A percentile compares a stretch with the other conserved stretches of the same genome.
Conservation (phyloP, 2,113 vertebrate species). For the Nerophis lumbriciformis region DNA sequence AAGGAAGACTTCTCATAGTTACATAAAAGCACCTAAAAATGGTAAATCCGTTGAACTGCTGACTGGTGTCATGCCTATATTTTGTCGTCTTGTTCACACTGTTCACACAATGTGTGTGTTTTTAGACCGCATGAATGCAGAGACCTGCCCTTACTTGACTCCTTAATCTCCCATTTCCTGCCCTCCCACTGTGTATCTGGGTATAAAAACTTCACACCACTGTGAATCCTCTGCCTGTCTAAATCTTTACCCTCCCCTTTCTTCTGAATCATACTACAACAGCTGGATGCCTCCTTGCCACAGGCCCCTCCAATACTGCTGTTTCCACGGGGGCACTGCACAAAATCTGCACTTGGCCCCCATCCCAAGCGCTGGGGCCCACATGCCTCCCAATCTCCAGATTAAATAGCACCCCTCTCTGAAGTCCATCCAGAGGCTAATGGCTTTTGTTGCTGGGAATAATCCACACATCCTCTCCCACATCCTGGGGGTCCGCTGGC, state of each 20-base stretch:
- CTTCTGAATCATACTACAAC: slow-evolving; percentile 48
- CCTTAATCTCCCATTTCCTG: slow-evolving; percentile 71
- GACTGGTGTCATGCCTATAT: slow-evolving; percentile 5
- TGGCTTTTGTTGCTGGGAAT: slow-evolving; percentile 80
- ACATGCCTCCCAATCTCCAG: slow-evolving; percentile 75
- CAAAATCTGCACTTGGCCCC: slow-evolving; percentile 64
- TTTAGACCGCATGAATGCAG: slow-evolving; percentile 33
- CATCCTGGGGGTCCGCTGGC: slow-evolving; percentile 70
- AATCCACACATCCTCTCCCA: slow-evolving; percentile 80
- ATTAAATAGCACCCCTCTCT: slow-evolving; percentile 76
- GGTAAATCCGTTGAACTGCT: slow-evolving; percentile 23
- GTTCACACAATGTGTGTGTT: slow-evolving; percentile 5
- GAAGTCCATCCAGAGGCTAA: slow-evolving; percentile 78
- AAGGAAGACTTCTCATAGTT: slow-evolving; percentile 8
- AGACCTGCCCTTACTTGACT: slow-evolving; percentile 70
- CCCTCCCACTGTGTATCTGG: slow-evolving; percentile 57
- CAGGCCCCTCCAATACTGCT: slow-evolving; percentile 48
- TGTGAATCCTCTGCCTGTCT: slow-evolving; percentile 41
- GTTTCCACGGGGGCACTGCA: slow-evolving; percentile 63
- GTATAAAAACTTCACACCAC: slow-evolving; percentile 52
- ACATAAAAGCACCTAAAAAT: slow-evolving; percentile 25
- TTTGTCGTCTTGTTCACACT: slow-evolving; percentile 2
- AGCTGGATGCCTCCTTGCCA: slow-evolving; percentile 45
- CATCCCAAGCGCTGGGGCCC: slow-evolving; percentile 65
- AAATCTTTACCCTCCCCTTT: slow-evolving; percentile 41